These are phyloP conservation scores for Ennomos quercinarius DNA, from an alignment of 2,888 invertebrate genomes.

Conservation along the genomic window DNA sequence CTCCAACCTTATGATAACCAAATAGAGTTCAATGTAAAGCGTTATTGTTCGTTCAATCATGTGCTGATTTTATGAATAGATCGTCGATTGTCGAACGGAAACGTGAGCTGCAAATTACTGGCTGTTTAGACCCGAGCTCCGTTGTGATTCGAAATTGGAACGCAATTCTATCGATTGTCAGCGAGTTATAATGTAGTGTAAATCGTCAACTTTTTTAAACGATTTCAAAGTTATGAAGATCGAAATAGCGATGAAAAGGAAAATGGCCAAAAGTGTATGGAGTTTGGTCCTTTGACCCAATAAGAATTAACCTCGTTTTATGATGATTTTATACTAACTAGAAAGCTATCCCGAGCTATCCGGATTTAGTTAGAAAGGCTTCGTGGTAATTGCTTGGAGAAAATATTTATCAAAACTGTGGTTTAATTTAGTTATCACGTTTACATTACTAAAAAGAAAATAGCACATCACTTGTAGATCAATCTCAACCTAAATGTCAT, in stretches of 20 bases:
- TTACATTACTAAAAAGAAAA: conserved; percentile 19
- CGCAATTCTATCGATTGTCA: conserved; percentile 27
- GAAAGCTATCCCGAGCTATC: too few relatives aligned
- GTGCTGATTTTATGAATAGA: conserved; percentile 66
- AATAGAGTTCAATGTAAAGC: conserved; percentile 17
- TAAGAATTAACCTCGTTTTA: too few relatives aligned
- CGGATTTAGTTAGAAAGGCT: too few relatives aligned
- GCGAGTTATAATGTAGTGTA: too few relatives aligned
- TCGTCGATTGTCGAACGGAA: conserved; percentile 66
- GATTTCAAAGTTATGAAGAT: background rate
- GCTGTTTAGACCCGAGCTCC: conserved; percentile 39
- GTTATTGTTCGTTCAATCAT: conserved; percentile 22
- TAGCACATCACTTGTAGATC: conserved; percentile 29
- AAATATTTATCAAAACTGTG: background rate
- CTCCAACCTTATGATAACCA: conserved; percentile 3
- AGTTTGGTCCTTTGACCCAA: too few relatives aligned
- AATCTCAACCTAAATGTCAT: conserved; percentile 33
- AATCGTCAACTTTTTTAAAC: conserved; percentile 26
- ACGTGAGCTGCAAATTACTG: conserved; percentile 53
- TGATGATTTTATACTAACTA: too few relatives aligned
- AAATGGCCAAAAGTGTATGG: too few relatives aligned
- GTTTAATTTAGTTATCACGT: background rate
- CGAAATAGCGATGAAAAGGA: too few relatives aligned
- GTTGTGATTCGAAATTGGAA: conserved; percentile 38
- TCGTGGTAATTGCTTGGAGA: too few relatives aligned